A percentile compares a stretch with the other conserved stretches of the same genome.
These are phyloP conservation scores for Watsonalla cultraria DNA, from an alignment of 2,888 invertebrate species.

Conservation along the genomic window DNA sequence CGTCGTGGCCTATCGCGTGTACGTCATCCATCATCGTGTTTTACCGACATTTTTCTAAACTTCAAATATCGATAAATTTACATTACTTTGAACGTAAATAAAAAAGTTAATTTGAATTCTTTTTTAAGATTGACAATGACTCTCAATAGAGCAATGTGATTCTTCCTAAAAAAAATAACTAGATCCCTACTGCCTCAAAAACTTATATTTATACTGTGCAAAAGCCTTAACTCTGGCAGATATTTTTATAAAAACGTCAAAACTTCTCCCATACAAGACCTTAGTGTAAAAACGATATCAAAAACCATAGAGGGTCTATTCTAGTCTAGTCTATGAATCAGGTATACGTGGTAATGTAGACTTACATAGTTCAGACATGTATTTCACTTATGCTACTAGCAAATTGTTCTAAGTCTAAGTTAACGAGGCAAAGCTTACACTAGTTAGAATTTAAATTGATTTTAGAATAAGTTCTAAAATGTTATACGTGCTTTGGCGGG, in stretches of 20 bases:
- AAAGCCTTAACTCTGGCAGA: background rate
- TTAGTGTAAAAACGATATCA: slow-evolving; percentile 27
- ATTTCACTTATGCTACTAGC: slow-evolving; percentile 60
- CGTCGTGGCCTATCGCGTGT: too few relatives aligned
- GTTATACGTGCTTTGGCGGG: slow-evolving; percentile 3
- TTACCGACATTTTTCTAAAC: too few relatives aligned
- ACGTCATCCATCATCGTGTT: too few relatives aligned
- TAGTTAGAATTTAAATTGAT: background rate
- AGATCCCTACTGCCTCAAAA: background rate
- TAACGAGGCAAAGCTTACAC: background rate
- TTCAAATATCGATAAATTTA: too few relatives aligned
- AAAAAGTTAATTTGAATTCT: too few relatives aligned
- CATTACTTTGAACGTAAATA: too few relatives aligned
- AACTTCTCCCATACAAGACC: slow-evolving; percentile 2
- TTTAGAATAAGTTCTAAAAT: background rate
- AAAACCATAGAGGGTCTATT: slow-evolving; percentile 37
- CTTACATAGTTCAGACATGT: slow-evolving; percentile 82
- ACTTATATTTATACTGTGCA: background rate
- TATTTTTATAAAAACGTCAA: slow-evolving; percentile 1
- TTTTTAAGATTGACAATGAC: too few relatives aligned
- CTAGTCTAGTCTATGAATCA: slow-evolving; percentile 54
- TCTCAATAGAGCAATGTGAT: too few relatives aligned
- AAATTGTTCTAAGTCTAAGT: slow-evolving; percentile 25
- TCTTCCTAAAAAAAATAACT: background rate
- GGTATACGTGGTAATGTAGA: slow-evolving; percentile 52